phyloP scores from a whole-genome alignment of 2,888 invertebrate genomes.

The Alcis repandata region DNA sequence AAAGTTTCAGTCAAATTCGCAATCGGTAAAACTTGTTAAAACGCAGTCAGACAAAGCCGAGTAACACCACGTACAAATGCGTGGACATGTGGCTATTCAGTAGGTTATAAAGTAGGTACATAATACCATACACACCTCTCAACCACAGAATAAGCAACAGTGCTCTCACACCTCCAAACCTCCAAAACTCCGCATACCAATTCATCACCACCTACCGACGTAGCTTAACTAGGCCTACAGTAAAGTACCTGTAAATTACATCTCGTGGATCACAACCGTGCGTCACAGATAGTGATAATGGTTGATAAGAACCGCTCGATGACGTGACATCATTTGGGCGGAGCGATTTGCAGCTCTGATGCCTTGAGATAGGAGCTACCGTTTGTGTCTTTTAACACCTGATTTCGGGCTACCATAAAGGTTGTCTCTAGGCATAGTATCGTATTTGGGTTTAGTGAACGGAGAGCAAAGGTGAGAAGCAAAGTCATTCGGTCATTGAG shows the following conservation, averaged over 20 bases:
- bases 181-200: neutral
- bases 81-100: too few relatives aligned
- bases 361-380: constrained; percentile 29
- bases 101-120: too few relatives aligned
- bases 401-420: constrained; percentile 45
- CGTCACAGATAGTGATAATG: constrained; percentile 67
- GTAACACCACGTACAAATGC: too few relatives aligned
- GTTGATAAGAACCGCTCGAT: constrained; percentile 55
- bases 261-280: constrained; percentile 57
- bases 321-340: constrained; percentile 34
- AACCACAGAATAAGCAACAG: too few relatives aligned
- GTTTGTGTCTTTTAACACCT: constrained; percentile 30
- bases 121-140: too few relatives aligned
- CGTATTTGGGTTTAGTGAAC: constrained; percentile 19
- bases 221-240: constrained; percentile 49
- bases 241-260: constrained; percentile 57
- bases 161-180: neutral
- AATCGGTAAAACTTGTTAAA: too few relatives aligned
- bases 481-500: neutral
- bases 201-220: constrained; percentile 24
- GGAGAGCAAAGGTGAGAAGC: neutral
- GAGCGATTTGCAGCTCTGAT: constrained; percentile 33
- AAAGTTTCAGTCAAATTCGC: too few relatives aligned
- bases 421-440: constrained; percentile 25
- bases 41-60: too few relatives aligned